Base-by-base conservation (phyloP, 1,140 invertebrate species). In the Atta texana region DNA sequence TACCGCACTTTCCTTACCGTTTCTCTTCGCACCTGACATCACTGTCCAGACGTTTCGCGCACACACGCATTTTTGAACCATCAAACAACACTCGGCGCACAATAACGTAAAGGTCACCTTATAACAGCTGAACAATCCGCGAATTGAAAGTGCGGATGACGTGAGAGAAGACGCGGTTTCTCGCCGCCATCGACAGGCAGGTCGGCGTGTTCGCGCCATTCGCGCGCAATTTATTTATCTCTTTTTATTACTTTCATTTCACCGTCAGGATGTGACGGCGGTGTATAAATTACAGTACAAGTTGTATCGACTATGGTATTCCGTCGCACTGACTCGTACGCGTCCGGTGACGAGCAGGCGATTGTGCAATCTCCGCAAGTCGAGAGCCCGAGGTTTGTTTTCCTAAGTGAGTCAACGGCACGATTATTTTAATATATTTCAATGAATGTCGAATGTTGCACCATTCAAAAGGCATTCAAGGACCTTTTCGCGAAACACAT, bases 371-470 rank as follows among this genome's bases (percentile, higher is more conserved):
- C 24, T 16, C 16, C 49, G 49, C 55, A 49, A 51, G 44, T 49
- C 63, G 77, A 80, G 75, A 71, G 51, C 59, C 57, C 69, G 69
- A 90, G 82, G 64, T 91, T 90, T 90, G 77, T 91, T 90, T 90
- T 90, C 71, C 63, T 69, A 39, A 63, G 24, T 57, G 82, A 86
- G 82, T 90, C 76, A 86, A 90, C 77, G 81, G 76, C 82, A 84
- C 89, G 49, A 63, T 86, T 86, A 80, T 85, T 90, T 88, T 72
- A 66, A 90, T 77, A 66, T 85, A 72, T 72, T 85, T 88, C 86
- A 61, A 85, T 85, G 64, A 87, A 89, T 82, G 88, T 53, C 75
- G 55, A 24, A 89, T 63, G 66, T 84, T 59, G 68, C 85, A 69
- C 31, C 76, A 71, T 80, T 80, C 87, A 24, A 75, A 34, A 59